Conservation (phyloP, 2,888 invertebrate genomes). For the Epirrita christyi region DNA sequence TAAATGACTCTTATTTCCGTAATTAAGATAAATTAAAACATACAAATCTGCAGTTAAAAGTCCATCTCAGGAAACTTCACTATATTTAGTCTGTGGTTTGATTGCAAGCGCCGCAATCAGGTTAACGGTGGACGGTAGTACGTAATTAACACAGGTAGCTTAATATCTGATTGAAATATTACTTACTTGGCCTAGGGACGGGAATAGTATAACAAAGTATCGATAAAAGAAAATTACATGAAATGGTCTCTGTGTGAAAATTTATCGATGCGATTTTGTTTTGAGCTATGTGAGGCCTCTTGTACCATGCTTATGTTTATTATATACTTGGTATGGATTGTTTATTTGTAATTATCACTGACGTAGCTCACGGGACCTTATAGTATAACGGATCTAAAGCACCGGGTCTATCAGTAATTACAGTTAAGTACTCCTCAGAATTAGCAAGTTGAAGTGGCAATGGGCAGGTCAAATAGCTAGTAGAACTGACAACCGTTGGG, state of each 20-base stretch:
- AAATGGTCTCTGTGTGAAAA: background rate
- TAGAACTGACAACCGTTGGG: too few species aligned
- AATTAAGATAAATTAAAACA: slow-evolving; percentile 9
- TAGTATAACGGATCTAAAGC: too few species aligned
- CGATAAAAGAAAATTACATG: background rate
- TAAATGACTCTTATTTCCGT: slow-evolving; percentile 1
- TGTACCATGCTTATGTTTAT: too few species aligned
- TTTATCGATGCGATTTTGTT: background rate
- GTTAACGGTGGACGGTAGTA: slow-evolving; percentile 11
- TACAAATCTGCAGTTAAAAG: slow-evolving; percentile 1
- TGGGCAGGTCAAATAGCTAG: too few species aligned
- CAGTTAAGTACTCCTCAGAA: too few species aligned
- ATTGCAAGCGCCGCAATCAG: slow-evolving; percentile 6
- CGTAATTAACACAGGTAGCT: slow-evolving; percentile 21
- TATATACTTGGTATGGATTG: too few species aligned
- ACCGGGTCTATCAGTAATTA: too few species aligned
- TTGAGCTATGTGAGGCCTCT: too few species aligned
- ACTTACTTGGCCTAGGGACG: slow-evolving; percentile 17
- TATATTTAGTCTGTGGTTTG: background rate
- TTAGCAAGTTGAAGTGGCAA: too few species aligned
- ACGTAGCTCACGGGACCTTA: too few species aligned
- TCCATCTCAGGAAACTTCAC: slow-evolving; percentile 4
- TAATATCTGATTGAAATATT: slow-evolving; percentile 28
- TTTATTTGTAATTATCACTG: too few species aligned
- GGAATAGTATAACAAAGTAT: background rate